These are phyloP conservation scores for Trisateles emortualis DNA, from an alignment of 2,888 invertebrate genomes.

Conservation along the genomic window DNA sequence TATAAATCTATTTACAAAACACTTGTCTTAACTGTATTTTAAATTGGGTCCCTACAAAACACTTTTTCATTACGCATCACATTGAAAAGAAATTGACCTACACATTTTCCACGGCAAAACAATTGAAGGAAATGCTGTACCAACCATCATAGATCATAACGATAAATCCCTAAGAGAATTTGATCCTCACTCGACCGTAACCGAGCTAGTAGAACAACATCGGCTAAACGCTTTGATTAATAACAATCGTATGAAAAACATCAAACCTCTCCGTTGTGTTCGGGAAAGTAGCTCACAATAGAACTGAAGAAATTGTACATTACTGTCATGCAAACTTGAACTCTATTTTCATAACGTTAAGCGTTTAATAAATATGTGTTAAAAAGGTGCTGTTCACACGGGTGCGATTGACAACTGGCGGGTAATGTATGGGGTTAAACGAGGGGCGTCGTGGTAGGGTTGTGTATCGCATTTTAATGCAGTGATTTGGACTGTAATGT, in stretches of 20 bases:
- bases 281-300: conserved; percentile 72
- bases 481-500: too few species aligned
- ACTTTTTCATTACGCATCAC: not conserved
- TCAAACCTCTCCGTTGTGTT: conserved; percentile 56
- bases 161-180: conserved; percentile 27
- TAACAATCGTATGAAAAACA: conserved; percentile 39
- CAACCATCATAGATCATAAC: conserved; percentile 25
- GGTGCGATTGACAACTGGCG: conserved; percentile 53
- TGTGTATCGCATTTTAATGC: conserved; percentile 29
- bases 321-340: conserved; percentile 36
- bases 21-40: too few species aligned
- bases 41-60: too few species aligned
- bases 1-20: too few species aligned
- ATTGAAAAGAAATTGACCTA: not conserved
- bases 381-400: conserved; percentile 55
- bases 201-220: conserved; percentile 33
- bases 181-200: conserved; percentile 34
- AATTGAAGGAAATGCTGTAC: conserved; percentile 29
- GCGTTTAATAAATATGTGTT: conserved; percentile 27
- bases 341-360: conserved; percentile 35
- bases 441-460: conserved; percentile 41
- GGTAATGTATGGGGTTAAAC: conserved; percentile 38
- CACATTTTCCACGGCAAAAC: not conserved
- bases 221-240: conserved; percentile 34
- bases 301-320: conserved; percentile 75